Base-by-base conservation (phyloP, 2,888 invertebrate species). In the Drosophila atripex region DNA sequence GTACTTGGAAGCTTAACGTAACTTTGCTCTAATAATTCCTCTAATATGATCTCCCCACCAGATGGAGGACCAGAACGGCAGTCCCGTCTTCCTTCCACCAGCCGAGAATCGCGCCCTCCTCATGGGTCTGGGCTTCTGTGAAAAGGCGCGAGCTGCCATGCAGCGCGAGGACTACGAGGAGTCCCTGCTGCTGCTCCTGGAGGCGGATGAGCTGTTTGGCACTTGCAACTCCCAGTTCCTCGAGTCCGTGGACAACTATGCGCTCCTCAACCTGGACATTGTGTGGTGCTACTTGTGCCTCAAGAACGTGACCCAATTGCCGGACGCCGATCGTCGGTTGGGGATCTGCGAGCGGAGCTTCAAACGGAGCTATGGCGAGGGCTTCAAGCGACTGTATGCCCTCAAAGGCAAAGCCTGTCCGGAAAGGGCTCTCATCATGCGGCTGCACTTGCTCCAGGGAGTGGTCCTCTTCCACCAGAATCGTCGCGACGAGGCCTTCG, bases 231-330 rank as follows among this genome's bases (percentile, higher is more conserved):
- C 91, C 0, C 82, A 89, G 21, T 88, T 91, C 52, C 92, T 97
- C 30, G 93, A 94, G 61, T 91, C 93, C 0, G 96, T 96, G 9
- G 97, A 97, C 91, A 97, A 97, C 91, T 96, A 95, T 91, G 97
- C 95, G 0, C 92, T 97, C 5, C 92, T 97, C 32, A 96, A 96
- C 91, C 92, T 97, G 85, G 97, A 97, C 91, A 95, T 97, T 73
- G 95, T 96, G n/a, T 97, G 97, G 97, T 96, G 97, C 90, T 97
- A 97, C 92, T 93, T 97, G 54, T 94, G 95, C 84, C 93, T 97
- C 23, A 91, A 91, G 93, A 94, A 90, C 88, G 93, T 97, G 38
- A 92, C 93, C 0, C 94, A 95, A 77, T 90, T 95, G 50, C 95
- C 95, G 5, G 96, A 97, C 91, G 97, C 96, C 0, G 94, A 94